These are phyloP conservation scores for Lordiphosa andalusiaca DNA, from an alignment of 2,888 invertebrate genomes.

Conservation along the genomic window DNA sequence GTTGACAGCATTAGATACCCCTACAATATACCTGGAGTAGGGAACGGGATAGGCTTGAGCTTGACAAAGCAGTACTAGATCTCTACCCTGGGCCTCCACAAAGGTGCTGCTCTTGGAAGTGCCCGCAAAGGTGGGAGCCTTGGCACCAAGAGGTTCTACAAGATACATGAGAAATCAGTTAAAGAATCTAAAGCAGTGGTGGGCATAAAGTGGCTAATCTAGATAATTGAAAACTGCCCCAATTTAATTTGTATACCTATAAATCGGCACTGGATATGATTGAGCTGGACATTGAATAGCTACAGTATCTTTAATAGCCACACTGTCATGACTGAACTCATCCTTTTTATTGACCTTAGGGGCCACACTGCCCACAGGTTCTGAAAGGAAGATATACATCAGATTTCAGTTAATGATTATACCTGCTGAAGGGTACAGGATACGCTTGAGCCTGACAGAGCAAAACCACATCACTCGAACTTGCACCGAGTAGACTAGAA, in stretches of 20 bases:
- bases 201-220: no score
- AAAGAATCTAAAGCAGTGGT: slow-evolving; percentile 1
- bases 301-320: slow-evolving; percentile 81
- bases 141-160: slow-evolving; percentile 81
- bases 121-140: slow-evolving; percentile 85
- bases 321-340: slow-evolving; percentile 79
- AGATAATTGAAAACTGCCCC: no score
- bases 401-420: slow-evolving; percentile 61
- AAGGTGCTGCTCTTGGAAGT: slow-evolving; percentile 83
- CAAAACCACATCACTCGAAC: slow-evolving; percentile 83
- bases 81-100: slow-evolving; percentile 77
- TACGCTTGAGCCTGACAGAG: slow-evolving; percentile 87
- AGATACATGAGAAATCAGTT: not conserved
- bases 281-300: slow-evolving; percentile 86
- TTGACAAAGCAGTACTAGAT: slow-evolving; percentile 85
- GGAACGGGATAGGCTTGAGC: slow-evolving; percentile 88
- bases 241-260: slow-evolving; percentile 10
- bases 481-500: slow-evolving; percentile 82
- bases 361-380: slow-evolving; percentile 81
- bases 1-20: slow-evolving; percentile 28
- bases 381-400: slow-evolving; percentile 52
- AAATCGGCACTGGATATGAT: slow-evolving; percentile 85
- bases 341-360: slow-evolving; percentile 82
- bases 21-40: slow-evolving; percentile 83
- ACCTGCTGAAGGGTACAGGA: slow-evolving; percentile 87